These are phyloP conservation scores for Rutpela maculata DNA, from an alignment of 2,888 invertebrate species.

Conservation along the genomic window DNA sequence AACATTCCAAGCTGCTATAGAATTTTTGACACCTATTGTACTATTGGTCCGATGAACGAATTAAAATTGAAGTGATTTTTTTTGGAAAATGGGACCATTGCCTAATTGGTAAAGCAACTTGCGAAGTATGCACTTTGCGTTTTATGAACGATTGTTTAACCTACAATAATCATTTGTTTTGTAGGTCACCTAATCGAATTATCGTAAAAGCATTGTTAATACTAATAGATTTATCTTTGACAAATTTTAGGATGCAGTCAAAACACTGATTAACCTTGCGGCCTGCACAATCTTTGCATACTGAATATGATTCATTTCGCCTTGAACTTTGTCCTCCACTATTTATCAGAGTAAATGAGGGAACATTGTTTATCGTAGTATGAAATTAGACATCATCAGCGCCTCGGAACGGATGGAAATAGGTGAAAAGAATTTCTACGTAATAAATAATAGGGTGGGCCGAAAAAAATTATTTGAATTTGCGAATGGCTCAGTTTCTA, in stretches of 20 bases:
- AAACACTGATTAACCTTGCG: constrained; percentile 31
- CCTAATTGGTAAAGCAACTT: no score
- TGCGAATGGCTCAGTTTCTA: no score
- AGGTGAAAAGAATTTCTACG: background rate
- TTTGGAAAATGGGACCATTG: no score
- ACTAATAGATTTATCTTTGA: constrained; percentile 1
- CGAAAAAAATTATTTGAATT: no score
- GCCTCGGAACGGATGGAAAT: background rate
- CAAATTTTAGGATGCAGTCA: constrained; percentile 30
- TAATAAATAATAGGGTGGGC: no score
- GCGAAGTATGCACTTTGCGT: no score
- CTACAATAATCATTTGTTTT: background rate
- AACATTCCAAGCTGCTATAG: no score
- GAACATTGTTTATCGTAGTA: background rate
- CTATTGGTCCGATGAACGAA: no score
- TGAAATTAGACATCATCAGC: background rate
- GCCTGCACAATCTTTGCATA: constrained; percentile 18
- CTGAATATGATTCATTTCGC: background rate
- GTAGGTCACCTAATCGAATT: background rate
- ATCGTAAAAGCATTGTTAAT: constrained; percentile 4
- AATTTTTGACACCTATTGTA: no score
- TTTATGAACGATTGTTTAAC: no score
- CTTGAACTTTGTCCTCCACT: constrained; percentile 18
- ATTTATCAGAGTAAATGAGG: background rate
- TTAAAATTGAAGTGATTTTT: no score